phyloP scores from a whole-genome alignment of 2,888 invertebrate genomes.

The Drosophila gaucha region DNA sequence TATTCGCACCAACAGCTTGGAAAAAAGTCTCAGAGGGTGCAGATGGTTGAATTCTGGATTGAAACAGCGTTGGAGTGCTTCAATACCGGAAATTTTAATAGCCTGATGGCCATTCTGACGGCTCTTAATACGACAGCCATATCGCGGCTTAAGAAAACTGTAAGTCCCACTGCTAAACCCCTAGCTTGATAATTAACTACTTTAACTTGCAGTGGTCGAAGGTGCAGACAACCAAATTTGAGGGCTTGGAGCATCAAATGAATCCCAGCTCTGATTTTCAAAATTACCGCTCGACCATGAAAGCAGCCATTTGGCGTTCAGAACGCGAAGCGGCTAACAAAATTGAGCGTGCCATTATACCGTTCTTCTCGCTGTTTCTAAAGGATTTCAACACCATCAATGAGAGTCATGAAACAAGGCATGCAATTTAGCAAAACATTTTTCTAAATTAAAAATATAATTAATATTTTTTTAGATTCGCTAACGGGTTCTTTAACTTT shows the following conservation, averaged over 20 bases:
- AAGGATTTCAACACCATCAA: constrained; percentile 94
- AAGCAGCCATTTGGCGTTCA: constrained; percentile 92
- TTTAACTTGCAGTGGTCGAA: constrained; percentile 90
- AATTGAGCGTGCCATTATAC: constrained; percentile 92
- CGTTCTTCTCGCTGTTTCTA: constrained; percentile 93
- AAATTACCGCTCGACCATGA: constrained; percentile 92
- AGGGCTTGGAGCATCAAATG: constrained; percentile 93
- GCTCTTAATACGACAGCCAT: constrained; percentile 96
- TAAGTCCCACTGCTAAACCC: constrained; percentile 84
- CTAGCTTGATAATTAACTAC: neutral
- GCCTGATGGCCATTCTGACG: constrained; percentile 97
- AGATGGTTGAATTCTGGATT: constrained; percentile 97
- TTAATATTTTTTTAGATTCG: constrained; percentile 85
- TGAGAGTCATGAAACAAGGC: constrained; percentile 92
- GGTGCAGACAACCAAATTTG: constrained; percentile 92
- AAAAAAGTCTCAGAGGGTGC: constrained; percentile 95
- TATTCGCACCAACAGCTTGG: constrained; percentile 88
- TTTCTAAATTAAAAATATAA: neutral
- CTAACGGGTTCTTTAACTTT: constrained; percentile 95
- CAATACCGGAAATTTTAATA: constrained; percentile 98
- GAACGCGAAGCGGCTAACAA: constrained; percentile 89
- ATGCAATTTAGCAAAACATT: constrained; percentile 61
- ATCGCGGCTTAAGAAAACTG: constrained; percentile 97
- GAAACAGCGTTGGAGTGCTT: constrained; percentile 98
- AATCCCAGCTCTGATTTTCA: constrained; percentile 93